Conservation (phyloP, 2,113 vertebrate genomes). For the Trematomus loennbergii region DNA sequence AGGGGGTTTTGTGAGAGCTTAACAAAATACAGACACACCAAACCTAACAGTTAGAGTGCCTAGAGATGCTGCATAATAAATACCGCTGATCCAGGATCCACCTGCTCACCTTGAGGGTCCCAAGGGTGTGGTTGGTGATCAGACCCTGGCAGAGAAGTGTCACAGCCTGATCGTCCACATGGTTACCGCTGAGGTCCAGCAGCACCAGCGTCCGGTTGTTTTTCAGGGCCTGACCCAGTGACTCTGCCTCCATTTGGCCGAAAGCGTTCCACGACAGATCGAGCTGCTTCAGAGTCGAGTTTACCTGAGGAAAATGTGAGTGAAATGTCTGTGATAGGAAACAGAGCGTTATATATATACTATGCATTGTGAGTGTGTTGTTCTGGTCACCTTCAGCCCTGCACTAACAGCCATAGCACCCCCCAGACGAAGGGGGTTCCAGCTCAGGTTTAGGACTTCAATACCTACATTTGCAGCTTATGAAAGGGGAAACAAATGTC, state of each 20-base stretch:
- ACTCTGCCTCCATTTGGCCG: constrained; percentile 77
- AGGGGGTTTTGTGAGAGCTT: constrained; percentile 83
- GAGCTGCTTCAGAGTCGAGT: constrained; percentile 78
- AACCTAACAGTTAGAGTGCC: neutral
- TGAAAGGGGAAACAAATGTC: too few species aligned
- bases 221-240: constrained; percentile 83
- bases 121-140: constrained; percentile 80
- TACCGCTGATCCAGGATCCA: too few species aligned
- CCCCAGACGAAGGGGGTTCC: constrained; percentile 80
- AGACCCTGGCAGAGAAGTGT: constrained; percentile 81
- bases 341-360: neutral
- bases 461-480: neutral
- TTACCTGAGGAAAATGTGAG: constrained; percentile 20
- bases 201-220: constrained; percentile 77
- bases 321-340: neutral
- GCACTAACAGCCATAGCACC: constrained; percentile 78
- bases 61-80: neutral
- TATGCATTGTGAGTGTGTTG: neutral
- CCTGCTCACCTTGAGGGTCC: constrained; percentile 79
- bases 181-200: constrained; percentile 84
- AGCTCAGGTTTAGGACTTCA: constrained; percentile 84
- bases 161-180: constrained; percentile 75
- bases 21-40: neutral
- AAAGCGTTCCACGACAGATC: constrained; percentile 83
- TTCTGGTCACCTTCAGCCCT: constrained; percentile 82